Conservation (phyloP, 2,797 vertebrate genomes). For the Avahi laniger region DNA sequence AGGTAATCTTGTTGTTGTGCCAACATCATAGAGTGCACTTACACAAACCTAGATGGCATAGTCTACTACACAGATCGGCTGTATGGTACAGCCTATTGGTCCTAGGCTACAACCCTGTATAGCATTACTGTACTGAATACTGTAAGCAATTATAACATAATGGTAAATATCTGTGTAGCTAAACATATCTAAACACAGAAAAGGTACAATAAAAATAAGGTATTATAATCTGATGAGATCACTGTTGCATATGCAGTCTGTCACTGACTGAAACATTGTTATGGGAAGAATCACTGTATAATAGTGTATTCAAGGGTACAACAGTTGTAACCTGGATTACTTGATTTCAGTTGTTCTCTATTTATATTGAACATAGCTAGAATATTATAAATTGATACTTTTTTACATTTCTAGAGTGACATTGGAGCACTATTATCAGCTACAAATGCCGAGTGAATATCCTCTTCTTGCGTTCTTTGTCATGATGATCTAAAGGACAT, state of each 20-base stretch:
- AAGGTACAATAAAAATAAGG: neutral
- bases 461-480: neutral
- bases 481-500: neutral
- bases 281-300: neutral
- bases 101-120: neutral
- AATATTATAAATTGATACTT: neutral
- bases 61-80: neutral
- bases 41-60: neutral
- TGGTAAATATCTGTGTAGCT: neutral
- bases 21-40: neutral
- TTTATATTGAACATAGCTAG: constrained; percentile 15
- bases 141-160: neutral
- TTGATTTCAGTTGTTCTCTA: constrained; percentile 11
- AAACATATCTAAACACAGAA: neutral
- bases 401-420: constrained; percentile 2
- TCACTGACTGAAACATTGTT: neutral
- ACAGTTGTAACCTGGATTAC: neutral
- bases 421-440: neutral
- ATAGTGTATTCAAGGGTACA: neutral
- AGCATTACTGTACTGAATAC: neutral
- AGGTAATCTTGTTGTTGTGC: neutral
- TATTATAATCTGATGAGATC: neutral
- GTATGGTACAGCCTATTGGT: neutral
- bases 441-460: neutral
- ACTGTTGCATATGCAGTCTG: neutral